A percentile compares a stretch with the other conserved stretches of the same genome.
Conservation (phyloP, 1,140 invertebrate genomes). For the Linepithema humile region DNA sequence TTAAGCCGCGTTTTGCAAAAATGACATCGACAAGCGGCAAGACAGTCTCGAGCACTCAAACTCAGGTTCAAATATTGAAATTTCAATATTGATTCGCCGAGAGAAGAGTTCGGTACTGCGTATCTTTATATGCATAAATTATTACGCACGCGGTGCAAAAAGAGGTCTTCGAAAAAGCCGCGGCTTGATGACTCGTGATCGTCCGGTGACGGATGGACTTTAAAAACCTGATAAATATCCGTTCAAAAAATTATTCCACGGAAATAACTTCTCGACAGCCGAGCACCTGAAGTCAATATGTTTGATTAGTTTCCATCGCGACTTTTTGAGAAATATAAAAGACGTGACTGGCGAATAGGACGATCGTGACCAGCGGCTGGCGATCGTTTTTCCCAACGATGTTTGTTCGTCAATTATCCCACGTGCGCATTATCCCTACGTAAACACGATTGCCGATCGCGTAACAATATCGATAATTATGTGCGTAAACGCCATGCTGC, state of each 20-base stretch:
- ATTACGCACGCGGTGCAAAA: conserved; percentile 3
- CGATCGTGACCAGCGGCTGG: not conserved
- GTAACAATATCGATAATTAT: conserved; percentile 47
- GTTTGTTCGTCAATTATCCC: conserved; percentile 28
- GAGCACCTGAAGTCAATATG: not conserved
- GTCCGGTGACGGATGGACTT: not conserved
- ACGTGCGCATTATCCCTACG: conserved; percentile 24
- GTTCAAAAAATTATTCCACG: not conserved
- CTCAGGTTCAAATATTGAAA: conserved; percentile 43
- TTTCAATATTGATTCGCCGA: conserved; percentile 47
- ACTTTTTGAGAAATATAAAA: not conserved
- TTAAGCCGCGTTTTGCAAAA: conserved; percentile 40
- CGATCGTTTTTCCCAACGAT: conserved; percentile 6
- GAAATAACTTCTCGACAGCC: not conserved
- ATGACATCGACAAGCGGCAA: conserved; percentile 21
- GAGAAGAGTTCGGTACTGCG: not conserved
- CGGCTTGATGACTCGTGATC: not conserved
- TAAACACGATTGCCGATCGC: not conserved
- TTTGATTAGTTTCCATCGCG: not conserved
- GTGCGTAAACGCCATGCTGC: conserved; percentile 22
- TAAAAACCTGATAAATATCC: conserved; percentile 3
- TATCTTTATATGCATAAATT: conserved; percentile 44
- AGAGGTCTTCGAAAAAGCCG: not conserved
- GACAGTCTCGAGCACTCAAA: conserved; percentile 30
- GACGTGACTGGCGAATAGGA: not conserved